These are phyloP conservation scores for Corella eumyota DNA, from an alignment of 23 tunicate genomes.

Conservation along the genomic window DNA sequence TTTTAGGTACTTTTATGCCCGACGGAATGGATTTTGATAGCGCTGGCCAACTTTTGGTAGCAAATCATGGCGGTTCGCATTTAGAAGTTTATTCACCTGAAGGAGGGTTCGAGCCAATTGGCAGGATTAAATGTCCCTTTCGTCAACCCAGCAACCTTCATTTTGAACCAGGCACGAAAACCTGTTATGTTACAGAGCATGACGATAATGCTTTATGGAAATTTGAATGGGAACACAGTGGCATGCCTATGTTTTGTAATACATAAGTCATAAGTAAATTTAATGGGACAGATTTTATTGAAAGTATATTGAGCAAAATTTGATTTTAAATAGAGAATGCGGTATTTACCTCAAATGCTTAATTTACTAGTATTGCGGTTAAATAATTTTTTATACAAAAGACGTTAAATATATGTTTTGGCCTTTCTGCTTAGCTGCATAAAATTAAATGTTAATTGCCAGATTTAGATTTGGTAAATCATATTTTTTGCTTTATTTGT, in stretches of 20 bases:
- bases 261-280: too few species aligned
- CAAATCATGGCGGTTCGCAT: slow-evolving; percentile 64
- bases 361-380: too few species aligned
- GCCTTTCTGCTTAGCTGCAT: too few species aligned
- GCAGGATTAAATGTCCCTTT: slow-evolving; percentile 60
- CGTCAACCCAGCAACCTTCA: slow-evolving; percentile 46
- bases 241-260: slow-evolving; percentile 66
- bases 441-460: too few species aligned
- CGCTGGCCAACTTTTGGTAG: slow-evolving; percentile 37
- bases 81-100: slow-evolving; percentile 52
- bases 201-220: slow-evolving; percentile 44
- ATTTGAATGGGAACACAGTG: slow-evolving; percentile 65
- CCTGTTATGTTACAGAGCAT: slow-evolving; percentile 80
- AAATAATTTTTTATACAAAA: too few species aligned
- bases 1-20: slow-evolving; percentile 20
- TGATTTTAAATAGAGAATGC: too few species aligned
- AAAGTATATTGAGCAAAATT: too few species aligned
- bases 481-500: too few species aligned
- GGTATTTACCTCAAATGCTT: too few species aligned
- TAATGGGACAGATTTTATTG: too few species aligned
- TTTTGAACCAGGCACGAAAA: slow-evolving; percentile 36
- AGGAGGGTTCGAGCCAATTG: slow-evolving; percentile 23
- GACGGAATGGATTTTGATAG: slow-evolving; percentile 84
- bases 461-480: too few species aligned
- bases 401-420: too few species aligned